Percentiles rank a stretch among this genome's conserved stretches.
Conservation (phyloP, 2,797 vertebrate species). For the Podarcis siculus region DNA sequence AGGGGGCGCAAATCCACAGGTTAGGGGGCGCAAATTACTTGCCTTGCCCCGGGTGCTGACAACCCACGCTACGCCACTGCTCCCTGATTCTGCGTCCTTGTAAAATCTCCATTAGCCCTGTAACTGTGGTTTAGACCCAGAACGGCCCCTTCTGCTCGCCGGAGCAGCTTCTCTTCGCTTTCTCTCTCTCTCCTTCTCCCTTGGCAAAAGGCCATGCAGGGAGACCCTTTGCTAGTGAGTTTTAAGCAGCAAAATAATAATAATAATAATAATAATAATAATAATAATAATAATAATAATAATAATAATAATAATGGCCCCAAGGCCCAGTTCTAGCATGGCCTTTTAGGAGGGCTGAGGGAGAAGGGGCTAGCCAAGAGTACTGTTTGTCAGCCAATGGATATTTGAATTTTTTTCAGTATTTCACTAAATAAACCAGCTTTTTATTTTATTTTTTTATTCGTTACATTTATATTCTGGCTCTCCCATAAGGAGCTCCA, state of each 20-base stretch:
- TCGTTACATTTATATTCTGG: no score
- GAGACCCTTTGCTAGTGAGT: not conserved
- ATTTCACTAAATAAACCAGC: not conserved
- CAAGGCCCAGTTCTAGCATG: not conserved
- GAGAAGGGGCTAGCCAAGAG: not conserved
- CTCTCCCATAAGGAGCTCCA: no score
- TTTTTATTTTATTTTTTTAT: no score
- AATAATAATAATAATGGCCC: no score
- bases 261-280: no score
- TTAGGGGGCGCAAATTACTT: no score
- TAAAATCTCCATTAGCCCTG: slow-evolving; percentile 1
- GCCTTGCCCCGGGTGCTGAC: no score
- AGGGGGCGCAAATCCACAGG: no score
- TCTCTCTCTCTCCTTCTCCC: not conserved
- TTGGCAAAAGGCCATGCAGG: not conserved
- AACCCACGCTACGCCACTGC: no score
- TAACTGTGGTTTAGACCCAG: not conserved
- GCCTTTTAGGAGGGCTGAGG: not conserved
- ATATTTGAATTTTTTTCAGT: not conserved
- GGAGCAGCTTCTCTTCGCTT: not conserved
- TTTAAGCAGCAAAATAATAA: no score
- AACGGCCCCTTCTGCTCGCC: not conserved
- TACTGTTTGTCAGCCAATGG: not conserved
- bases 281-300: no score
- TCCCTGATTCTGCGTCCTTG: not conserved